These are phyloP conservation scores for Clupea harengus DNA, from an alignment of 2,113 vertebrate species.

Conservation along the genomic window DNA sequence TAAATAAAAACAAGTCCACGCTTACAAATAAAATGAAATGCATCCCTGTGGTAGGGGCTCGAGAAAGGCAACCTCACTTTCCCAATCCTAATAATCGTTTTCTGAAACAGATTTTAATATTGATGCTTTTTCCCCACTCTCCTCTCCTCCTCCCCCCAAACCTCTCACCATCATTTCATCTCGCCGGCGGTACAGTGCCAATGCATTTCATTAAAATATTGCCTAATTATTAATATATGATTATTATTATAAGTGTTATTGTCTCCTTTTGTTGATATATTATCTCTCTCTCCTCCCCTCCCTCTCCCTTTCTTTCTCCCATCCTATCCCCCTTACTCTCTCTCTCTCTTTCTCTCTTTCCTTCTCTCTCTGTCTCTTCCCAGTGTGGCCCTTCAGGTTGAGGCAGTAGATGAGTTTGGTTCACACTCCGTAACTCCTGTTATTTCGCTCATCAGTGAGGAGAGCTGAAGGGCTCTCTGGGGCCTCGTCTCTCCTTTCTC, in stretches of 20 bases:
- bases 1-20: neutral
- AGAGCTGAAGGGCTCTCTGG: neutral
- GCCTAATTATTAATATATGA: too few relatives aligned
- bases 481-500: neutral
- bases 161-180: neutral
- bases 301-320: neutral
- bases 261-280: neutral
- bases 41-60: neutral
- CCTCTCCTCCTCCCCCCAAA: neutral
- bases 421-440: neutral
- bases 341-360: neutral
- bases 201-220: neutral
- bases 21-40: neutral
- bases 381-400: neutral
- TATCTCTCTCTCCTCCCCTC: neutral
- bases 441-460: conserved; percentile 1
- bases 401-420: neutral
- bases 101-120: neutral
- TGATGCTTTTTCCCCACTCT: too few relatives aligned
- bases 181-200: neutral
- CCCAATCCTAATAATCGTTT: neutral
- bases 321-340: neutral
- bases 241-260: neutral
- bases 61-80: neutral
- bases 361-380: neutral